phyloP scores from a whole-genome alignment of 37 sponge, comb jelly and placozoan genomes.

The Tethya wilhelma region DNA sequence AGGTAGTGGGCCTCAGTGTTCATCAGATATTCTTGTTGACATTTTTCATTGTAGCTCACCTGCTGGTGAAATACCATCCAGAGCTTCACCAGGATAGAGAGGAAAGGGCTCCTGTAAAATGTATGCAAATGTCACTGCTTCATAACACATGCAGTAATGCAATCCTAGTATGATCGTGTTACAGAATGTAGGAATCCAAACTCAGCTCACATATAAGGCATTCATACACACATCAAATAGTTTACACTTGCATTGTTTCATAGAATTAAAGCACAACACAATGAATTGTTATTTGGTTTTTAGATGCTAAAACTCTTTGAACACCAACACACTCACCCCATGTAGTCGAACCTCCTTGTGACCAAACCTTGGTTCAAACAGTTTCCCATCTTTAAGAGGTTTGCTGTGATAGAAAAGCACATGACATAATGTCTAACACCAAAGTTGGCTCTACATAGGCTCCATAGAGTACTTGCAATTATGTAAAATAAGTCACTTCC shows the following conservation, averaged over 20 bases:
- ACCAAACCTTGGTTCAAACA: slow-evolving; percentile 76
- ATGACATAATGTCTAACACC: not conserved
- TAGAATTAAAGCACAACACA: too few species aligned
- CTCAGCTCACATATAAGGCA: too few species aligned
- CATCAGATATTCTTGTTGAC: too few species aligned
- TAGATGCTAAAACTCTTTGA: not conserved
- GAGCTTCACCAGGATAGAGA: slow-evolving; percentile 83
- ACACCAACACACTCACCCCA: slow-evolving; percentile 30
- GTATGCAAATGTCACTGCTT: not conserved
- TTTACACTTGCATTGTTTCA: too few species aligned
- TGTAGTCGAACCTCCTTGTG: slow-evolving; percentile 76
- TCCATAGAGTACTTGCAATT: not conserved
- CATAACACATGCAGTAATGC: not conserved
- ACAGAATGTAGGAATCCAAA: too few species aligned
- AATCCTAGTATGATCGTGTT: too few species aligned
- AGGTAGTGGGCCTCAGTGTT: too few species aligned
- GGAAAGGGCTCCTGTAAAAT: slow-evolving; percentile 77
- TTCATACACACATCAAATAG: too few species aligned
- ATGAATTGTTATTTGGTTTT: not conserved
- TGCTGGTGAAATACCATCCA: slow-evolving; percentile 54
- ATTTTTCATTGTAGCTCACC: too few species aligned
- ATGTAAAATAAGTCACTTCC: too few species aligned
- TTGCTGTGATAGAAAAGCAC: slow-evolving; percentile 25
- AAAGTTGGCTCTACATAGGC: not conserved
- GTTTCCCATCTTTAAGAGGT: slow-evolving; percentile 70